These are phyloP conservation scores for Thalassarche chlororhynchos DNA, from an alignment of 2,113 vertebrate genomes.

Conservation along the genomic window DNA sequence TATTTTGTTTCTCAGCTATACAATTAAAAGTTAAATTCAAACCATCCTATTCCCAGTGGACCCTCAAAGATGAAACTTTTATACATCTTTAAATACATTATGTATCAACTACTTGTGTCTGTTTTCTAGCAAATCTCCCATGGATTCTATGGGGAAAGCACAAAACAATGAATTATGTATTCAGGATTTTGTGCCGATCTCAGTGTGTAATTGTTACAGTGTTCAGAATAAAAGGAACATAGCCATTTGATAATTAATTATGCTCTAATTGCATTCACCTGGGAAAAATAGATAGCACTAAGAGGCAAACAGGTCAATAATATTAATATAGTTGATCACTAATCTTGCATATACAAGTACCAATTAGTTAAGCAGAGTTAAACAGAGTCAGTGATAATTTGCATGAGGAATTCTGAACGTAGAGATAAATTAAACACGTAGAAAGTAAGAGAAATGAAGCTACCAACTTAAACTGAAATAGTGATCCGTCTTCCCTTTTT, in stretches of 20 bases:
- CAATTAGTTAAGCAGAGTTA: constrained; percentile 51
- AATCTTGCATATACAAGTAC: constrained; percentile 10
- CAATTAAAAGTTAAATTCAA: constrained; percentile 40
- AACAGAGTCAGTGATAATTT: constrained; percentile 11
- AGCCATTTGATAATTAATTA: constrained; percentile 39
- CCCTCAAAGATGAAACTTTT: constrained; percentile 18
- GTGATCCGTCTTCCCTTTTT: neutral
- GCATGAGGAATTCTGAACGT: neutral
- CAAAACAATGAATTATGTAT: neutral
- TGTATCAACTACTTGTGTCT: constrained; percentile 2
- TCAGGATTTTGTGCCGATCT: neutral
- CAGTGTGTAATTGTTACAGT: neutral
- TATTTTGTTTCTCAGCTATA: neutral
- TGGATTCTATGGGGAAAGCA: neutral
- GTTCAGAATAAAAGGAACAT: neutral
- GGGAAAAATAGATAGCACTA: neutral
- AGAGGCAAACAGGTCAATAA: constrained; percentile 23
- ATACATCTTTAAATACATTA: constrained; percentile 41
- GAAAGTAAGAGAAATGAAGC: neutral
- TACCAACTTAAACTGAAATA: neutral
- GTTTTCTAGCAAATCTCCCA: neutral
- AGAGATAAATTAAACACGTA: neutral
- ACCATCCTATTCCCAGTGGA: neutral
- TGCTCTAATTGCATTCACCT: constrained; percentile 19
- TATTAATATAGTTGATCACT: constrained; percentile 38